Evolutionary conservation across 2,888 invertebrate genomes (phyloP), one percentile per base, ranked within the genome.

Genomic region (Nephrotoma guestfalica): DNA sequence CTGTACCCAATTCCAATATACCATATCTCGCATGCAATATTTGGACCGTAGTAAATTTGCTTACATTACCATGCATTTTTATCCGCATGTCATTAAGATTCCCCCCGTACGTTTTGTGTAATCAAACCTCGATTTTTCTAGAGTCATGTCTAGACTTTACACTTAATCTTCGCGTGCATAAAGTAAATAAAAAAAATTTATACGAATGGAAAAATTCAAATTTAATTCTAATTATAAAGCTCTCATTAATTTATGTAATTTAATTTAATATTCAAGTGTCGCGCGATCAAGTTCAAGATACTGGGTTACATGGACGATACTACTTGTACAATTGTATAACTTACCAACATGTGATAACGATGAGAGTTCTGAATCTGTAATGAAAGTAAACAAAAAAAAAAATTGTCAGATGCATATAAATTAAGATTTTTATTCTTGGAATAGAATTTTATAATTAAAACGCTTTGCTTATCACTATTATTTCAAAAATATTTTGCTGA

Each of bases 281-380:
- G 71, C 71, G 9, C 71, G 71, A 71, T 71, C 71, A 30, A 30
- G 71, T 71, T 71, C 71, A 30, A 30, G 71, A 30, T 71, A 30
- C 71, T 30, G 30, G 71, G 9, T 30, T 30, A 9, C 30, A 30
- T 30, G 30, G 30, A 30, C 84, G 1, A 84, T 30, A 30, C 30
- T 30, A 30, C 30, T 30, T 3, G 30, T 30, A 9, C n/a, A 15
- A 11, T 86, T 47, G 3, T 30, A 30, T 6, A 30, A 86, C 86
- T 86, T 45, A 86, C 86, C 86, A 47, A 86, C 86, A 86, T 86
- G 86, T 51, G 86, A 86, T 45, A 86, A 45, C 13, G 45, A 43
- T 43, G 86, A 86, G 47, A 86, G 40, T 51, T 86, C 86, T 43
- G 86, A 86, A 45, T 86, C 86, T 86, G 86, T 40, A 86, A 45